Percentiles rank a stretch among this genome's conserved stretches.
Conservation (phyloP, 2,113 vertebrate species). For the Vombatus ursinus region DNA sequence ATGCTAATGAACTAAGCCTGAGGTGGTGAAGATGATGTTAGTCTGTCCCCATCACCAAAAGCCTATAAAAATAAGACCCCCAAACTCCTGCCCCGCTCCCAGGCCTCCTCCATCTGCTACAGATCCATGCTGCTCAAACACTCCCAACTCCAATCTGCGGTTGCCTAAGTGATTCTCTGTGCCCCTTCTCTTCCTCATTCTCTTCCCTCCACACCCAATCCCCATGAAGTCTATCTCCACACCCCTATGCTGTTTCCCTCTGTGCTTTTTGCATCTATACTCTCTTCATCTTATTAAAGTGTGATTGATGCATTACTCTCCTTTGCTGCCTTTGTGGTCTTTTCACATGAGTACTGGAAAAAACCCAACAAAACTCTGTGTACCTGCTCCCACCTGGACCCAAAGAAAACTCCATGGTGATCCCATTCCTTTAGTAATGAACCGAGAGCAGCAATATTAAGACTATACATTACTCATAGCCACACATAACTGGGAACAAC, state of each 20-base stretch:
- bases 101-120: background rate
- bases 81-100: background rate
- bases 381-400: background rate
- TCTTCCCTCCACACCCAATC: background rate
- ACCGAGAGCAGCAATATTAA: background rate
- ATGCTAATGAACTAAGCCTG: background rate
- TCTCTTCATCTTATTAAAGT: background rate
- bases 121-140: background rate
- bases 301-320: background rate
- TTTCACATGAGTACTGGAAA: background rate
- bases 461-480: background rate
- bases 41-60: background rate
- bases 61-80: background rate
- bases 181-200: background rate
- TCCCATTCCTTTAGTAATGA: background rate
- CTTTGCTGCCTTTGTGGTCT: background rate
- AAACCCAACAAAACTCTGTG: background rate
- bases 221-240: background rate
- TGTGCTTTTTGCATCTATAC: background rate
- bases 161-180: background rate
- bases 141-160: background rate
- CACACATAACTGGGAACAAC: background rate
- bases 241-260: background rate
- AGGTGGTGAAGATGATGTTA: background rate
- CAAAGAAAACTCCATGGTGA: background rate